Evolutionary conservation across 2,888 invertebrate species (phyloP), one percentile per base, ranked within the genome.

Genomic region (Lutraria lutraria): DNA sequence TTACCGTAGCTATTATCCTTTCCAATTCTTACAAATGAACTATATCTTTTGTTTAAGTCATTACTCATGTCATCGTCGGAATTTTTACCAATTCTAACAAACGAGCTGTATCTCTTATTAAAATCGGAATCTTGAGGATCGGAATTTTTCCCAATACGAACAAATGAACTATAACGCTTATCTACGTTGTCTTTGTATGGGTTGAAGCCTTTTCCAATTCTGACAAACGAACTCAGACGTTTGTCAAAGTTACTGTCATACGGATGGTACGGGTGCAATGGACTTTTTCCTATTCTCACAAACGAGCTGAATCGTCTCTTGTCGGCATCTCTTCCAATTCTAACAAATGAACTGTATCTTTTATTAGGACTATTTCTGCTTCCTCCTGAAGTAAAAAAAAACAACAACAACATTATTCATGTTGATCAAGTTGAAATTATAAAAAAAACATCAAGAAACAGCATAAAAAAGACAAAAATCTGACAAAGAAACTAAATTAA

Each of bases 261-360:
- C 43, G 81, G 81, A 52, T 56, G 21, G 34, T 21, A 63, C n/a
- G 54, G 52, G 31, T 68, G 12, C 10, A 31, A 25, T n/a, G 16
- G 53, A 29, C 63, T 54, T 79, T 88, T 91, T 29, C 91, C 91
- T 13, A 91, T 91, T 79, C 91, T 82, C 10, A 91, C 91, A 81
- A 91, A 91, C 29, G 85, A 89, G 52, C 91, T 89, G 0, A 82
- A 16, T 63, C 88, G 81, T 31, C 83, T 54, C 72, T 87, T 89
- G 6, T 72, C 76, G 12, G 34, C 34, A 15, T 79, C 53, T 68
- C 87, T 92, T 29, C 93, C 94, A 29, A 94, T 94, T 53, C 93
- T 88, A 15, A 94, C 91, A 43, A 94, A 94, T 21, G 92, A 92
- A 80, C 94, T 93, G 15, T 88, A 56, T 15, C 87, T 63, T 63